A percentile compares a stretch with the other conserved stretches of the same genome.
Conservation (phyloP, 2,797 vertebrate genomes). For the Myripristis murdjan region DNA sequence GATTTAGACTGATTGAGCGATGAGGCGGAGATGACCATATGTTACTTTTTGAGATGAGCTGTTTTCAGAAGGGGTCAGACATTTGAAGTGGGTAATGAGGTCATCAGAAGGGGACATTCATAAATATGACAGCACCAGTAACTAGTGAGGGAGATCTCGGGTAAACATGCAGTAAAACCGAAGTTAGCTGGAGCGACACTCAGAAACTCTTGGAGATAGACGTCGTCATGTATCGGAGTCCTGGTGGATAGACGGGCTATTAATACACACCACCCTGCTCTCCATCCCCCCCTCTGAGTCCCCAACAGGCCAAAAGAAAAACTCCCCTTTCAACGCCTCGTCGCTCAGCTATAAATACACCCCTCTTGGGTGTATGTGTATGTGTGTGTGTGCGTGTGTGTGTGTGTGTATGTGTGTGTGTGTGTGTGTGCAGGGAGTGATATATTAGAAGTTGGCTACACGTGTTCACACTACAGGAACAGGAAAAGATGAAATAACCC, state of each 20-base stretch:
- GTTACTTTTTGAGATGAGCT: not conserved
- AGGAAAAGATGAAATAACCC: conserved; percentile 44
- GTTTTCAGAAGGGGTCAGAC: not conserved
- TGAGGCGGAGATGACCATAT: not conserved
- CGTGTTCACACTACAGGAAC: conserved; percentile 63
- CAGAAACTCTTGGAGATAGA: conserved; percentile 41
- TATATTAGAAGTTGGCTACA: conserved; percentile 56
- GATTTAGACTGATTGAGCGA: too few species aligned
- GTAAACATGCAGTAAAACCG: not conserved
- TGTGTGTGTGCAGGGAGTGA: conserved; percentile 32
- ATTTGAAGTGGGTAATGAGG: not conserved
- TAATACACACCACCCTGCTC: conserved; percentile 75
- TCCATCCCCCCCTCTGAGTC: conserved; percentile 64
- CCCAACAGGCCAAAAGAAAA: conserved; percentile 81
- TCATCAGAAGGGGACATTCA: not conserved
- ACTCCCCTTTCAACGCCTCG: conserved; percentile 86
- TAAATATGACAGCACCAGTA: conserved; percentile 12
- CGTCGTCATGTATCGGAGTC: conserved; percentile 71
- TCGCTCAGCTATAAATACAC: conserved; percentile 86
- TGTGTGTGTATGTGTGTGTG: conserved; percentile 43
- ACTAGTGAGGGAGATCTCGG: conserved; percentile 20
- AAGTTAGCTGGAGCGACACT: not conserved
- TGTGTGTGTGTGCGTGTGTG: too few species aligned
- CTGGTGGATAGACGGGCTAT: conserved; percentile 78
- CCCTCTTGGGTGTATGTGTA: conserved; percentile 49